Base-by-base conservation (phyloP, 2,113 vertebrate species). In the Python bivittatus region DNA sequence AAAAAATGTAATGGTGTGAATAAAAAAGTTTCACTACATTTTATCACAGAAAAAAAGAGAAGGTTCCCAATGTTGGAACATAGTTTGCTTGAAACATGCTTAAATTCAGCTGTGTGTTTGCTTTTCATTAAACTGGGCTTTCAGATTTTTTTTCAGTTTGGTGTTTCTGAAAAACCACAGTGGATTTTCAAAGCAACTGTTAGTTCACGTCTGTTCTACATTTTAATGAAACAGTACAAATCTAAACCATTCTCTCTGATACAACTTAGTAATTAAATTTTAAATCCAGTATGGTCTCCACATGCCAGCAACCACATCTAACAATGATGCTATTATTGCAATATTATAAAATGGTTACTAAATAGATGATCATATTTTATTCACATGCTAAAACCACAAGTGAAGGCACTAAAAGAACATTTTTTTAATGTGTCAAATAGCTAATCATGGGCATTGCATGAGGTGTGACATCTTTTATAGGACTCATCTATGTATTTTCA, bases 121-220 rank as follows among this genome's bases (percentile, higher is more conserved):
- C 86, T 96, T 96, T 95, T 95, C 93, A 92, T 95, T 93, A 92
- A 87, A 84, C 84, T 94, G 90, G 58, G 94, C 93, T 95, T 87
- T 93, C 92, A 92, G 88, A 94, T 89, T 42, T 89, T 90, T 84
- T 72, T 94, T 96, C 8, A 57, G 48, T 94, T 95, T 95, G 89
- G 8, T 91, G 90, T 96, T 96, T 93, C 84, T 96, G 88, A 84
- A 93, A 94, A 96, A 88, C 38, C 91, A 0, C 92, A 92, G 85
- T 87, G 52, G 1, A 0, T 95, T 97, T 96, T 95, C 86, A 90
- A 96, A 96, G 94, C 91, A 88, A 1, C 0, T 96, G 91, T 95
- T 94, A 92, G 56, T 91, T 88, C 61, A 15, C 87, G 92, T 87
- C 94, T 96, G 93, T 96, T 96, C 25, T 91, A 52, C n/a, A 84